Base-by-base conservation (phyloP, 2,113 vertebrate genomes). In the Cebidichthys violaceus region DNA sequence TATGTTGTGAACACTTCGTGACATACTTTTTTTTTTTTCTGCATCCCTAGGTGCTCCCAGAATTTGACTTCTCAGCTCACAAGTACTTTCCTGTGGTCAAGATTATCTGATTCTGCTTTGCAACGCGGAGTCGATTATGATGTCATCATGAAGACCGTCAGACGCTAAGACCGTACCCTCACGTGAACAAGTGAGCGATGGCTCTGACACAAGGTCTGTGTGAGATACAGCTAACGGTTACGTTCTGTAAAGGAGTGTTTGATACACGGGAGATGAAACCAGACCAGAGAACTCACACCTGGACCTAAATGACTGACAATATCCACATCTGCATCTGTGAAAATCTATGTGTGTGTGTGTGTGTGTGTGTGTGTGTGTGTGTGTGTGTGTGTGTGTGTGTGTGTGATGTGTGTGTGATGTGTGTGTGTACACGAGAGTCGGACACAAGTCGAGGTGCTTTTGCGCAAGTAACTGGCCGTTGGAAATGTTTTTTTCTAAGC, bases 11-110 rank as follows among this genome's bases (percentile, higher is more conserved):
- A 41, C 27, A 52, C 1, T 35, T 35, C 45, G 6, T 20, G 15
- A 2, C 66, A 3, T 54, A 27, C 69, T 88, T 72, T 13, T 1
- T 72, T 13, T 1, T 2, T 3, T 66, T 54, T 75, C 20, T 86
- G 68, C 79, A 22, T 87, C 90, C 81, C 31, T 61, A 99, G 97
- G 94, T 97, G 86, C 96, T 98, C 74, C 98, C 98, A 24, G 98
- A 99, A 92, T 99, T 99, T 59, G 98, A 99, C 94, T 99, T 99
- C 93, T 98, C 97, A 2, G 96, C 97, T 85, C 98, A 99, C 94
- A 99, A 98, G 77, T 99, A 99, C 75, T 99, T 99, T 86, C 98
- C 98, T 60, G 94, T 99, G 87, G 98, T 99, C 89, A 99, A 99
- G 93, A 97, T 99, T 84, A 96, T 99, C 87, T 99, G 96, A 95